A percentile compares a stretch with the other conserved stretches of the same genome.
phyloP scores from a whole-genome alignment of 2,113 vertebrate genomes.

The Eurypyga helias region DNA sequence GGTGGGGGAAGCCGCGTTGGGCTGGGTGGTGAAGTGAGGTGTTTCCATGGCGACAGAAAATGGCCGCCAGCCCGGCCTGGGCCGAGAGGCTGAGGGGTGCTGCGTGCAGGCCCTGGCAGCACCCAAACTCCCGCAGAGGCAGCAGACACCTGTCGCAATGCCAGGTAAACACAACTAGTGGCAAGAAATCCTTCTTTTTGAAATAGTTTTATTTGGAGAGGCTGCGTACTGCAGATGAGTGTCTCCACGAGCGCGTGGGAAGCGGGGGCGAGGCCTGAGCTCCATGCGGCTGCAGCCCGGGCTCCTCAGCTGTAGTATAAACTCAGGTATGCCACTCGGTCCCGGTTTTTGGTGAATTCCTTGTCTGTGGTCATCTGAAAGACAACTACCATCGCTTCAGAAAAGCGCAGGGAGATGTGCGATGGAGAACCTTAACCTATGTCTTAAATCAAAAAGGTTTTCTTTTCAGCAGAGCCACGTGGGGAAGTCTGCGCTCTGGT shows the following conservation, averaged over 20 bases:
- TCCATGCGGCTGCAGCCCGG: no score
- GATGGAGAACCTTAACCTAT: background rate
- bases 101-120: fast-evolving
- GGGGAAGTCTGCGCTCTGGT: background rate
- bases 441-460: background rate
- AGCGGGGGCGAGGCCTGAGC: background rate
- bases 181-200: background rate
- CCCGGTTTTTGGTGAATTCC: constrained; percentile 76
- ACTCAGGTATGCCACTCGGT: constrained; percentile 78
- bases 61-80: background rate
- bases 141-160: fast-evolving
- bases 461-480: background rate
- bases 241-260: fast-evolving
- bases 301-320: constrained; percentile 61
- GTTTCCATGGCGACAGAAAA: background rate
- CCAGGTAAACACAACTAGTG: background rate
- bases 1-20: fast-evolving
- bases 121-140: background rate
- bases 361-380: constrained; percentile 80
- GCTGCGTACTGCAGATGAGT: background rate
- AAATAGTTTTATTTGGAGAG: background rate
- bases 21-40: background rate
- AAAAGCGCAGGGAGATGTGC: fast-evolving
- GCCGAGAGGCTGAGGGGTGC: background rate
- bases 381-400: background rate